phyloP scores from a whole-genome alignment of 2,113 vertebrate species.

The Cryptomyrus ogoouensis region DNA sequence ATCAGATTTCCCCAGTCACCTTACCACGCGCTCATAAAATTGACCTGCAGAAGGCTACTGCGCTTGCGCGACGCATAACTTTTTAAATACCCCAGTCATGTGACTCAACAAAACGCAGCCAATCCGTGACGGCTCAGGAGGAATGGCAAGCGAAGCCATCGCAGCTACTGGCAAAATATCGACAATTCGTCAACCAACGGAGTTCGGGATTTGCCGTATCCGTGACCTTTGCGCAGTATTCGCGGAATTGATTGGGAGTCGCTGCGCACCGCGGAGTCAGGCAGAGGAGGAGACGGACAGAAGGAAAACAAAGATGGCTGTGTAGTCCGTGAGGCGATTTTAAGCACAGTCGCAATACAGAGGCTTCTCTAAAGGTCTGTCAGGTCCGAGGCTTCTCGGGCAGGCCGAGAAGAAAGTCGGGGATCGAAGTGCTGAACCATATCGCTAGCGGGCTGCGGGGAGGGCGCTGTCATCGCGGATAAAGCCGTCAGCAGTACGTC shows the following conservation, averaged over 20 bases:
- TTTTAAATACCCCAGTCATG: slow-evolving; percentile 68
- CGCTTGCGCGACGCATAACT: slow-evolving; percentile 58
- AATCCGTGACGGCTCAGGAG: slow-evolving; percentile 34
- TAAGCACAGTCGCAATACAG: slow-evolving; percentile 42
- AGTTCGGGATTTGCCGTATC: slow-evolving; percentile 28
- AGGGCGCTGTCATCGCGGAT: slow-evolving; percentile 56
- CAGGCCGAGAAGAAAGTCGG: slow-evolving; percentile 30
- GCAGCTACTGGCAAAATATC: slow-evolving; percentile 31
- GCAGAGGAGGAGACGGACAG: slow-evolving; percentile 43
- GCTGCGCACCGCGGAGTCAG: slow-evolving; percentile 41
- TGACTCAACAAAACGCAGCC: slow-evolving; percentile 60
- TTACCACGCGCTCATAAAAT: slow-evolving; percentile 36
- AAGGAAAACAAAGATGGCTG: slow-evolving; percentile 75
- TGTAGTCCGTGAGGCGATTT: slow-evolving; percentile 58
- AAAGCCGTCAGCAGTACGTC: slow-evolving; percentile 52
- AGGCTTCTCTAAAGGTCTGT: slow-evolving; percentile 37
- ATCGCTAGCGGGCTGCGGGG: slow-evolving; percentile 34
- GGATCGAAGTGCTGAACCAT: slow-evolving; percentile 37
- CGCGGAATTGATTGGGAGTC: slow-evolving; percentile 42
- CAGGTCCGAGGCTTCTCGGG: slow-evolving; percentile 12
- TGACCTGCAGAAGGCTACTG: slow-evolving; percentile 49
- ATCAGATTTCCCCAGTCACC: slow-evolving; percentile 50
- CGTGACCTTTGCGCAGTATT: slow-evolving; percentile 35
- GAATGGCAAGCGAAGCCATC: slow-evolving; percentile 31
- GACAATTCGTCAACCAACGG: slow-evolving; percentile 31